Base-by-base conservation (phyloP, 2,797 vertebrate species). In the Allobates femoralis region DNA sequence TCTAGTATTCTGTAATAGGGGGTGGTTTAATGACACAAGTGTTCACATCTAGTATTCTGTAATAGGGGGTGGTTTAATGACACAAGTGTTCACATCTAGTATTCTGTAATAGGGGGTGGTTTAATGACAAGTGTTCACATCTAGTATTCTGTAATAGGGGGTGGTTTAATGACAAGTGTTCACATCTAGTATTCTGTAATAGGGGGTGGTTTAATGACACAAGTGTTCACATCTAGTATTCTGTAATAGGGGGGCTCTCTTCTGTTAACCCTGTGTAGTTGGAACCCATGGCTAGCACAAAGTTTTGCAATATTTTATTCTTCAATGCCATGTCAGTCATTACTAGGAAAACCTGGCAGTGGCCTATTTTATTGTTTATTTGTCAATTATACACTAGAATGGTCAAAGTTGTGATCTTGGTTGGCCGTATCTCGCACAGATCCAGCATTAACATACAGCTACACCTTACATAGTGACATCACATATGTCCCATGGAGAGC, bases 401-500 rank as follows among this genome's bases (percentile, higher is more conserved):
- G 6, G 50, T 51, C 50, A 51, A 51, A 51, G 10, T 11, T 51
- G 50, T n/a, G 50, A 11, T 51, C 50, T 51, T 15, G 8, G 50
- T n/a, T n/a, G n/a, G n/a, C n/a, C n/a, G n/a, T n/a, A n/a, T n/a
- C 14, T 51, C 50, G 14, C 2, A 51, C 50, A 41, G 37, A 41
- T 41, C 37, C 37, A 41, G 8, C 37, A 41, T 41, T 41, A 41
- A 41, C 37, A 41, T 41, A 41, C 37, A 41, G 2, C 7, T 1
- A 46, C 41, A 46, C 41, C 41, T 46, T 66, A 56, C 37, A 69
- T 26, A 84, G 62, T 67, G 30, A 55, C 58, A 56, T 28, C 58
- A 64, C 34, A 64, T 77, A 66, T 34, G 21, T 55, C 75, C 60
- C 83, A 37, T 85, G 74, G 16, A 78, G 60, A 62, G 34, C 28